Evolutionary conservation across 2,888 invertebrate species (phyloP), one percentile per base, ranked within the genome.

Genomic region (Andrena camellia): DNA sequence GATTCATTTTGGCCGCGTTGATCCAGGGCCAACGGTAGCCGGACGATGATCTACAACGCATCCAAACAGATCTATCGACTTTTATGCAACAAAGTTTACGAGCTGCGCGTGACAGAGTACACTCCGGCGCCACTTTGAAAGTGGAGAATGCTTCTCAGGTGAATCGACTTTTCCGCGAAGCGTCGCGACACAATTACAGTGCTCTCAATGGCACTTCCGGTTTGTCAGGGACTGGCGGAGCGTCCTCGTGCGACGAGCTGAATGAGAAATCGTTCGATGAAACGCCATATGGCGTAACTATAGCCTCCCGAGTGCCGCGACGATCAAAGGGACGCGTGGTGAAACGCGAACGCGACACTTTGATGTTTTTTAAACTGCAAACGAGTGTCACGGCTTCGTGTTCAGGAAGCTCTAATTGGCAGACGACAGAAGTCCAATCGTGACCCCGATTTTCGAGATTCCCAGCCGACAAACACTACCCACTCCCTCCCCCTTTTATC

Each of bases 401-500:
- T n/a, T 6, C 52, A 54, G 29, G 20, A 29, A 48, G 26, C 67
- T 60, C 77, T 81, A 81, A 78, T 68, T 78, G 77, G 63, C 57
- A 13, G 31, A 52, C 59, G 68, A 64, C 63, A 72, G 52, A 77
- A 68, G 66, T 33, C 23, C 20, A 50, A 23, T 48, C 20, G 48
- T 35, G 69, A 54, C 42, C 50, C 72, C 68, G 71, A 81, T 86
- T 81, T 83, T 69, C 83, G 13, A 17, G 3, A 66, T 52, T 48
- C 69, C 54, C 29, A 72, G 5, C 2, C 17, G n/a, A 50, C 48
- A 23, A 59, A 3, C 17, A 20, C 13, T 29, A 64, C 8, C 60
- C 48, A 57, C 64, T 52, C 8, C 52, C 10, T 17, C 20, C 2
- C 2, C 33, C 8, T 20, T 10, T 23, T 23, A 23, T 57, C 57